Conservation (phyloP, 2,797 vertebrate species). For the Macrochelys suwanniensis region DNA sequence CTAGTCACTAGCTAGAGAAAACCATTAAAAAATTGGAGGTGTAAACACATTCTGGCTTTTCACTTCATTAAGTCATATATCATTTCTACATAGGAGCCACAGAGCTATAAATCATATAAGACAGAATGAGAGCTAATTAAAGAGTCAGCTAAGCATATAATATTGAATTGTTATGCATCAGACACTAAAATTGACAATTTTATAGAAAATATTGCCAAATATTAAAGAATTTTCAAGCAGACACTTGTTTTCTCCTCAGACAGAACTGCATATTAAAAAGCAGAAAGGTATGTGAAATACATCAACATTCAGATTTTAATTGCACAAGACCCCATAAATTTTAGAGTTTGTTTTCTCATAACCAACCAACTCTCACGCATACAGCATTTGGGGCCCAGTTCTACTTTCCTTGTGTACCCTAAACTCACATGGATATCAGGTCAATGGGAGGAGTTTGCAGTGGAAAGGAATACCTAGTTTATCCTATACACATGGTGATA, state of each 20-base stretch:
- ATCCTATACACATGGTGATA: background rate
- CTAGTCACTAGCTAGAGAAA: constrained; percentile 50
- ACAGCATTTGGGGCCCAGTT: background rate
- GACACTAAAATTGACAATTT: constrained; percentile 55
- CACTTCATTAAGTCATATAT: constrained; percentile 81
- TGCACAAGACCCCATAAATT: constrained; percentile 10
- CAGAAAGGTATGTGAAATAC: background rate
- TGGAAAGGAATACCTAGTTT: background rate
- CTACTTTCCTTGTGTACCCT: background rate
- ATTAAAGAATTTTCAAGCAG: constrained; percentile 69
- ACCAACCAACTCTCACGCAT: background rate
- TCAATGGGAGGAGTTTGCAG: background rate
- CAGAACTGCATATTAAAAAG: background rate
- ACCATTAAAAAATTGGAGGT: constrained; percentile 60
- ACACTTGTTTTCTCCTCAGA: constrained; percentile 8
- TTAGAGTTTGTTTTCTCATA: background rate
- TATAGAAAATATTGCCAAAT: constrained; percentile 63
- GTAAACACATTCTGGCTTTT: constrained; percentile 64
- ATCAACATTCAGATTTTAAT: constrained; percentile 15
- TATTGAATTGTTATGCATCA: constrained; percentile 70
- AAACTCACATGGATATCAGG: background rate
- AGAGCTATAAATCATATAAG: constrained; percentile 81
- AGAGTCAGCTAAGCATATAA: constrained; percentile 78
- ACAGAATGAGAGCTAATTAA: constrained; percentile 84
- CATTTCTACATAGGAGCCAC: constrained; percentile 76